A percentile compares a stretch with the other conserved stretches of the same genome.
These are phyloP conservation scores for Aricia artaxerxes DNA, from an alignment of 2,888 invertebrate species.

Conservation along the genomic window DNA sequence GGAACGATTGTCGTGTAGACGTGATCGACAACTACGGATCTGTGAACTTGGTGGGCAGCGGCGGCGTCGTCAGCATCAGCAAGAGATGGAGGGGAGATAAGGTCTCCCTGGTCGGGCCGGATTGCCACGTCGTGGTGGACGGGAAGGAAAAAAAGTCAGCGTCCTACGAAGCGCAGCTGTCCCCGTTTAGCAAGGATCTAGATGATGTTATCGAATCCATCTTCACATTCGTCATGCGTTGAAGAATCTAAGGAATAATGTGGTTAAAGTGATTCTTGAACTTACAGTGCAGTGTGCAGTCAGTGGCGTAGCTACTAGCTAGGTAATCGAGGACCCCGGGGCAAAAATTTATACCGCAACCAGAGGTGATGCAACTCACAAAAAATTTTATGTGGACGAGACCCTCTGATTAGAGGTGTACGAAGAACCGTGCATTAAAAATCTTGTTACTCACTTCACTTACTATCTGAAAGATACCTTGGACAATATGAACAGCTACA, in stretches of 20 bases:
- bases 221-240: slow-evolving; percentile 74
- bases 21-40: slow-evolving; percentile 63
- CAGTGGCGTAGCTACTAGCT: no score
- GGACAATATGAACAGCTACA: no score
- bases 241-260: slow-evolving; percentile 41
- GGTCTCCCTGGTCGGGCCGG: slow-evolving; percentile 63
- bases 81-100: slow-evolving; percentile 64
- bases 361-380: no score
- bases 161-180: slow-evolving; percentile 66
- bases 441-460: no score
- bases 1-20: slow-evolving; percentile 70
- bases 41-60: slow-evolving; percentile 67
- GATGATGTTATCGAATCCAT: slow-evolving; percentile 74
- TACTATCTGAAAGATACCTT: no score
- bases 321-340: neutral
- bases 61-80: slow-evolving; percentile 59
- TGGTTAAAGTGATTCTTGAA: slow-evolving; percentile 8
- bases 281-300: neutral
- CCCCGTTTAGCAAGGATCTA: slow-evolving; percentile 72
- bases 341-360: no score
- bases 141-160: slow-evolving; percentile 62
- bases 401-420: neutral
- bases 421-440: no score
- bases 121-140: slow-evolving; percentile 62
- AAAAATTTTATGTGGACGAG: no score